Evolutionary conservation across 2,888 invertebrate genomes (phyloP).

Genomic region (Leuctra nigra): DNA sequence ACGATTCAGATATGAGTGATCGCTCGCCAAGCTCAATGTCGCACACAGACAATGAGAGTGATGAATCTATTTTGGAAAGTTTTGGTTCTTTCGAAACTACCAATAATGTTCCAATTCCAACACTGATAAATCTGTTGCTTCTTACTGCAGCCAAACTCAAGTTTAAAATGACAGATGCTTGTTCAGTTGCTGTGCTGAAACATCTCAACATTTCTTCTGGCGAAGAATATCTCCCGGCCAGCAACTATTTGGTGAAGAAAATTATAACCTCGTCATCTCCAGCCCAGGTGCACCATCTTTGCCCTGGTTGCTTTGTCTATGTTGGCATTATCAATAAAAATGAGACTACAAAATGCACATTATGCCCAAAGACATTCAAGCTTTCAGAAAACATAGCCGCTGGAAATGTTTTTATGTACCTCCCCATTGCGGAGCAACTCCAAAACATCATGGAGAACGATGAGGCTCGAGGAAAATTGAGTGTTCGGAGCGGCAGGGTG

Average conservation of each 20-base stretch:
- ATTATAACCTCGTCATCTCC: neutral
- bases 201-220: neutral
- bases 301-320: neutral
- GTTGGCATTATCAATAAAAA: neutral
- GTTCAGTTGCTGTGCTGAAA: neutral
- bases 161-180: neutral
- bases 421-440: neutral
- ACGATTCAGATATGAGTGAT: too few species aligned
- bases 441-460: neutral
- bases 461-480: too few species aligned
- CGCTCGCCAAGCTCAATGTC: too few species aligned
- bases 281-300: neutral
- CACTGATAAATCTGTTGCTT: neutral
- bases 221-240: neutral
- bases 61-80: too few species aligned
- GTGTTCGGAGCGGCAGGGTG: too few species aligned
- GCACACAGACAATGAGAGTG: too few species aligned
- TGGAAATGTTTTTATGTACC: slow-evolving; percentile 1
- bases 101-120: neutral
- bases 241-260: neutral
- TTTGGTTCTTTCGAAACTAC: too few species aligned
- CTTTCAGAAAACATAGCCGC: neutral
- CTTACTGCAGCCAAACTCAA: neutral
- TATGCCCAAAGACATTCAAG: neutral
- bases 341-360: neutral